These are phyloP conservation scores for Cabera pusaria DNA, from an alignment of 2,888 invertebrate genomes.

Conservation along the genomic window DNA sequence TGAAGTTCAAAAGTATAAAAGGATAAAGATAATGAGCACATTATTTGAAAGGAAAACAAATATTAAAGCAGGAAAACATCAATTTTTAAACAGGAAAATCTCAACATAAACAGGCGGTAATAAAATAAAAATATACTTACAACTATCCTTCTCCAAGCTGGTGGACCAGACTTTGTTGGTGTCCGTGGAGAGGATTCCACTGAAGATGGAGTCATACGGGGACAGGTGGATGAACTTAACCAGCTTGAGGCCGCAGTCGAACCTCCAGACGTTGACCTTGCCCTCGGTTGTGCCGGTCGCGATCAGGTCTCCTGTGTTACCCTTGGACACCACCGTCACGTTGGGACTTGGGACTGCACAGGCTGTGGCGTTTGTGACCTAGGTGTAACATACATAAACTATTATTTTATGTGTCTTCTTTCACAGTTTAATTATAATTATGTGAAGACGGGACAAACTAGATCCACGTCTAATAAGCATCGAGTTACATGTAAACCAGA, in stretches of 20 bases:
- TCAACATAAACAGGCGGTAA: no score
- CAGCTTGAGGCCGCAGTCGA: conserved; percentile 89
- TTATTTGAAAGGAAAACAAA: no score
- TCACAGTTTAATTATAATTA: no score
- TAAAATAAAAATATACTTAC: conserved; percentile 51
- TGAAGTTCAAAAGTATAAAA: no score
- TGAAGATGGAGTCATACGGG: conserved; percentile 77
- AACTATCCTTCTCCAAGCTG: conserved; percentile 72
- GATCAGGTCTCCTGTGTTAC: conserved; percentile 83
- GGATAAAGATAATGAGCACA: no score
- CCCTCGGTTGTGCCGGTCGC: conserved; percentile 84
- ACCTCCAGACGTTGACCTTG: conserved; percentile 92
- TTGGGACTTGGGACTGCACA: conserved; percentile 86
- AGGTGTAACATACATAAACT: no score
- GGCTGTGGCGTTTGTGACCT: conserved; percentile 91
- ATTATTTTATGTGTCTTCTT: no score
- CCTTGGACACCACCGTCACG: conserved; percentile 83
- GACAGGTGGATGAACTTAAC: conserved; percentile 84
- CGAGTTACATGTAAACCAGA: no score
- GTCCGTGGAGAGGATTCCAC: conserved; percentile 68
- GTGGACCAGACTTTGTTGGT: conserved; percentile 74
- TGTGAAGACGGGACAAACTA: no score
- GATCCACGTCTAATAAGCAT: no score
- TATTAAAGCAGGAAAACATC: no score
- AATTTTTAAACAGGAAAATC: no score